phyloP scores from a whole-genome alignment of 2,797 vertebrate genomes.

The Carcharodon carcharias region DNA sequence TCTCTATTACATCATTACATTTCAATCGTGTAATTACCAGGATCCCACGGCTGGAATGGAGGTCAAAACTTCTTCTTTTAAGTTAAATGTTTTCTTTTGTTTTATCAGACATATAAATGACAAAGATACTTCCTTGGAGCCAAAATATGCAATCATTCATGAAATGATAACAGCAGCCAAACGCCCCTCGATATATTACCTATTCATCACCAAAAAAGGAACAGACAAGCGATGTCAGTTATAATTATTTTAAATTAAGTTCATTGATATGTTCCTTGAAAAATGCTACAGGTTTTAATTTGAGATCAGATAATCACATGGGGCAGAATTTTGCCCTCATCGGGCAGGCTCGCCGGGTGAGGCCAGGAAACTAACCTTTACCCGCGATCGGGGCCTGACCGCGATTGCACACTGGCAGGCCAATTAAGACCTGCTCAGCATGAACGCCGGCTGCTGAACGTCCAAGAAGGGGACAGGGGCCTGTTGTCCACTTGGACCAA shows the following conservation, averaged over 20 bases:
- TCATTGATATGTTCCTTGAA: neutral
- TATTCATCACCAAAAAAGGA: neutral
- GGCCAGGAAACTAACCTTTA: no score
- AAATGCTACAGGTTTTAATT: neutral
- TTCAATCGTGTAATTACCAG: neutral
- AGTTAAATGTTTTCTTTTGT: neutral
- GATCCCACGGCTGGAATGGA: neutral
- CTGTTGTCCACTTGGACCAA: no score
- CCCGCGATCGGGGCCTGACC: no score
- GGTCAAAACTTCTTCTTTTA: neutral
- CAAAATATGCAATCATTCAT: neutral
- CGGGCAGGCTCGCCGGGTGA: no score
- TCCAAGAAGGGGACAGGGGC: no score
- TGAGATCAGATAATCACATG: neutral
- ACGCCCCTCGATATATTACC: neutral
- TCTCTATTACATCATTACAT: neutral
- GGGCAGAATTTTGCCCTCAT: neutral
- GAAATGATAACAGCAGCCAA: neutral
- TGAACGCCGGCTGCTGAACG: no score
- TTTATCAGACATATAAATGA: neutral
- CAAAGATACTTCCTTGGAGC: neutral
- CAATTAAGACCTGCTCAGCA: no score
- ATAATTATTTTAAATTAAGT: neutral
- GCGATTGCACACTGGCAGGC: no score
- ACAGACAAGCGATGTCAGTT: neutral